Conservation (phyloP, 2,113 vertebrate genomes). For the Mus pahari region DNA sequence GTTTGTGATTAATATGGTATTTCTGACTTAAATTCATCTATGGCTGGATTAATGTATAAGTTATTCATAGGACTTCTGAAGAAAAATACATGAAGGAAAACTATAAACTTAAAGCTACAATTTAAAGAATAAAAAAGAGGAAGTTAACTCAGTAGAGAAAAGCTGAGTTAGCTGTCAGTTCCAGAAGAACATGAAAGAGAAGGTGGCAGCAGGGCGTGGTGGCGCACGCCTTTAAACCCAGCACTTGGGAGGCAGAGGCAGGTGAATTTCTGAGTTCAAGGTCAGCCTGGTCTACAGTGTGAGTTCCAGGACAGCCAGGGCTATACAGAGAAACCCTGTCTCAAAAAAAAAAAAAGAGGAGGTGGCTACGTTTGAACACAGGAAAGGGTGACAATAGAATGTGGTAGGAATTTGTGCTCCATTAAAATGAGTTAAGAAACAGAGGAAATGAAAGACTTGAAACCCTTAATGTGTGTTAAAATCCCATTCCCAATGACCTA, state of each 20-base stretch:
- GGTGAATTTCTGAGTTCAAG: no score
- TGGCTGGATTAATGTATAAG: background rate
- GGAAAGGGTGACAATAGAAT: accelerated
- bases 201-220: no score
- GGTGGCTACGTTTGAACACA: accelerated
- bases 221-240: no score
- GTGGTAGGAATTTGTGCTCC: background rate
- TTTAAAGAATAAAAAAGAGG: background rate
- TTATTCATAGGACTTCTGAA: background rate
- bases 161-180: background rate
- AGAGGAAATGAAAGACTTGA: background rate
- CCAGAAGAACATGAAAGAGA: accelerated
- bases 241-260: no score
- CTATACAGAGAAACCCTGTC: no score
- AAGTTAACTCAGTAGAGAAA: background rate
- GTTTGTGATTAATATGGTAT: background rate
- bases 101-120: background rate
- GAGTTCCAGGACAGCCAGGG: no score
- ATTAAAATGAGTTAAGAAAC: background rate
- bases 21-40: background rate
- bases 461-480: background rate
- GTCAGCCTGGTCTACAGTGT: no score
- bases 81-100: background rate
- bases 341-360: no score
- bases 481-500: accelerated